Percentiles rank a stretch among this genome's conserved stretches.
phyloP scores from a whole-genome alignment of 2,797 vertebrate species.

The Lagorchestes hirsutus region DNA sequence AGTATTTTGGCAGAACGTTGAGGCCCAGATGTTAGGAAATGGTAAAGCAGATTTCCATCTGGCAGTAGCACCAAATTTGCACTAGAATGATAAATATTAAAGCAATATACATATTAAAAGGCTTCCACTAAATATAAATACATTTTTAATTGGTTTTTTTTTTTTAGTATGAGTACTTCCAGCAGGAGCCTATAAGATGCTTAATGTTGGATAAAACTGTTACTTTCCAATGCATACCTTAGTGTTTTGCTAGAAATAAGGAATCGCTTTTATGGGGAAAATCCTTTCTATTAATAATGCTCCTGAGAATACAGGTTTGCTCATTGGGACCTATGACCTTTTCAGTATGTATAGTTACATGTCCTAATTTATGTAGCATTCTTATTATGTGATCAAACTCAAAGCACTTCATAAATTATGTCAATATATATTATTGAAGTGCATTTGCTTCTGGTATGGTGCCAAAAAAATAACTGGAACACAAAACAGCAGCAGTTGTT shows the following conservation, averaged over 20 bases:
- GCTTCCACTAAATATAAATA: constrained; percentile 49
- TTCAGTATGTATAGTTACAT: constrained; percentile 32
- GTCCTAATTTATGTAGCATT: constrained; percentile 49
- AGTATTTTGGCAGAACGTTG: constrained; percentile 65
- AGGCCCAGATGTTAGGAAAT: constrained; percentile 74
- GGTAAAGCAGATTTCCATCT: constrained; percentile 66
- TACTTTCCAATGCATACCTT: constrained; percentile 41
- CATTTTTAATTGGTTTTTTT: constrained; percentile 33
- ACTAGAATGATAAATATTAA: constrained; percentile 63
- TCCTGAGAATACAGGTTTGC: constrained; percentile 52
- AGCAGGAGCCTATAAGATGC: constrained; percentile 45
- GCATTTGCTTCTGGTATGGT: constrained; percentile 47
- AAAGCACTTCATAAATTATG: not conserved
- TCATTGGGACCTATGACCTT: constrained; percentile 39
- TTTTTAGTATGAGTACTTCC: constrained; percentile 52
- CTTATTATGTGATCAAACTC: constrained; percentile 52
- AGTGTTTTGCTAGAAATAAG: constrained; percentile 12
- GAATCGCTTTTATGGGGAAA: constrained; percentile 47
- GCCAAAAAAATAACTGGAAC: constrained; percentile 55
- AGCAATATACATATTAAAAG: constrained; percentile 48
- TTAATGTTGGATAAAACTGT: constrained; percentile 61
- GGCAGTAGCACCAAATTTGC: constrained; percentile 64
- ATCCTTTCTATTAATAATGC: constrained; percentile 31
- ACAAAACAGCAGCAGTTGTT: constrained; percentile 28
- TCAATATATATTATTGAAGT: constrained; percentile 60